Conservation (phyloP, 2,113 vertebrate genomes). For the Apteryx owenii region DNA sequence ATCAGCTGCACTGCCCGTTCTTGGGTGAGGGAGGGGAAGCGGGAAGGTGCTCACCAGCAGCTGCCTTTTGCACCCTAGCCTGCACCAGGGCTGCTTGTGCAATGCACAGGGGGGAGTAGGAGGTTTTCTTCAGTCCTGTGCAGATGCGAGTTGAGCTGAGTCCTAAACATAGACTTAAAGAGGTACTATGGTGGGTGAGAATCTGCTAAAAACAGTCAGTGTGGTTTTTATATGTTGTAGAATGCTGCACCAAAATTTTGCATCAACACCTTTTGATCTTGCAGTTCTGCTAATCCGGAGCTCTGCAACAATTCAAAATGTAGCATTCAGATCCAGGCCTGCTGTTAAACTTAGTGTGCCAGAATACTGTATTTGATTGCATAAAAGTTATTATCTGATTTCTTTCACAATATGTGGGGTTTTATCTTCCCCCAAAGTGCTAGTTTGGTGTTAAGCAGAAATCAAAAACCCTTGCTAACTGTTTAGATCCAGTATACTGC, state of each 20-base stretch:
- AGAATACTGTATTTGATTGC: background rate
- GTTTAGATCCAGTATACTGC: background rate
- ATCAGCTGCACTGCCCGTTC: background rate
- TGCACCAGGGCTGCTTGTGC: accelerated
- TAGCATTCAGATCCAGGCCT: conserved; percentile 32
- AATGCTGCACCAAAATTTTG: conserved; percentile 35
- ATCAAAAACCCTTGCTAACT: background rate
- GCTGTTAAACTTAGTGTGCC: background rate
- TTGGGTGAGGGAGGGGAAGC: accelerated
- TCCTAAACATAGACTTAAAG: background rate
- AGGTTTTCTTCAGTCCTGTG: background rate
- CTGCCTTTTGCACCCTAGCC: background rate
- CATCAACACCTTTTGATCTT: conserved; percentile 52
- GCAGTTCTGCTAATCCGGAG: background rate
- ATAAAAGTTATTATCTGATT: background rate
- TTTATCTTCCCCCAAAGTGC: background rate
- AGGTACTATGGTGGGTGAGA: background rate
- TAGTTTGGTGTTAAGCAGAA: background rate
- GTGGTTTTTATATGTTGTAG: conserved; percentile 28
- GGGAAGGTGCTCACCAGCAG: background rate
- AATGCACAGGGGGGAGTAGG: accelerated
- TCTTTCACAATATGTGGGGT: background rate
- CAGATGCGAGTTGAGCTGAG: background rate
- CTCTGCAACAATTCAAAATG: conserved; percentile 12
- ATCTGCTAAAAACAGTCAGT: background rate